A percentile compares a stretch with the other conserved stretches of the same genome.
phyloP scores from a whole-genome alignment of 2,113 vertebrate genomes.

The Galemys pyrenaicus region DNA sequence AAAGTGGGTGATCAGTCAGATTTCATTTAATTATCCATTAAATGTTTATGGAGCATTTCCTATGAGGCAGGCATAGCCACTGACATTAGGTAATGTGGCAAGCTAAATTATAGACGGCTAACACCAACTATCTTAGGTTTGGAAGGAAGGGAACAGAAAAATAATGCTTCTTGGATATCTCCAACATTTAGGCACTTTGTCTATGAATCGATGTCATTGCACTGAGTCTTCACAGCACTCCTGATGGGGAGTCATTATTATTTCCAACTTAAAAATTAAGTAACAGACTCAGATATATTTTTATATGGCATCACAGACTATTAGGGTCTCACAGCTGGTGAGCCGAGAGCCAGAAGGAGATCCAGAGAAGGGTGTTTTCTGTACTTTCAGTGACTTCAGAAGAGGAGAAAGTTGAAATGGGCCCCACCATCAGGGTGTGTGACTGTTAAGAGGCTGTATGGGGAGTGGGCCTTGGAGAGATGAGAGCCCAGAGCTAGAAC shows the following conservation, averaged over 20 bases:
- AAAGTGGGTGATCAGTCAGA: not conserved
- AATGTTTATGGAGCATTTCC: not conserved
- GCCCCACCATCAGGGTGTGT: too few species aligned
- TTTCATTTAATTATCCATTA: not conserved
- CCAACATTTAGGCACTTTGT: not conserved
- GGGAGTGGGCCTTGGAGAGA: not conserved
- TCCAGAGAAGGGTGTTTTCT: not conserved
- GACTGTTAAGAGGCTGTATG: too few species aligned
- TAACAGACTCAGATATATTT: not conserved
- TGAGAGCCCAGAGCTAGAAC: not conserved
- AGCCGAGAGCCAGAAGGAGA: not conserved
- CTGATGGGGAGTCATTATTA: not conserved
- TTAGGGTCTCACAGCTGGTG: not conserved
- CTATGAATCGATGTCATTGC: not conserved
- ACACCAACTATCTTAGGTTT: not conserved
- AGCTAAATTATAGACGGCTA: not conserved
- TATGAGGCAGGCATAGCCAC: not conserved
- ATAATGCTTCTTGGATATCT: not conserved
- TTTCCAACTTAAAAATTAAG: not conserved
- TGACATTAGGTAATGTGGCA: not conserved
- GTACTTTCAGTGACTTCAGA: too few species aligned
- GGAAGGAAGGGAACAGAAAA: not conserved
- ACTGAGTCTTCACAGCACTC: not conserved
- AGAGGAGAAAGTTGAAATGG: not conserved
- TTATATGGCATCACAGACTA: not conserved